Percentiles rank a stretch among this genome's conserved stretches.
Evolutionary conservation across 2,888 invertebrate species (phyloP).

Genomic region (Spatulosminthurus flaviceps): DNA sequence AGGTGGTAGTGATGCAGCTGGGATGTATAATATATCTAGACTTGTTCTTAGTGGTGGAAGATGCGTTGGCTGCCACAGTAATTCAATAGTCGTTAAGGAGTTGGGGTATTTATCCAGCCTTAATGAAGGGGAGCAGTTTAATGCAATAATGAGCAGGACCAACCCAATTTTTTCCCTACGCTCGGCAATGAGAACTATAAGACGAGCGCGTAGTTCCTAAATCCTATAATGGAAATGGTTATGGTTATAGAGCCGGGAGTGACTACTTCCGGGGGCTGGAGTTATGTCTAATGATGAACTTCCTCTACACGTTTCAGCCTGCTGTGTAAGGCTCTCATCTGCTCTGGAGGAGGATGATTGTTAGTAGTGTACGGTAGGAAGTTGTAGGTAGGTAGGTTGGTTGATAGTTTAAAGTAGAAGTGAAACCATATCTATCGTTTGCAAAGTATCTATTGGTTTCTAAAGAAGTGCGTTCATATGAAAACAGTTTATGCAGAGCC

Average conservation of each 20-base stretch:
- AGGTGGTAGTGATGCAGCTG: too few relatives aligned
- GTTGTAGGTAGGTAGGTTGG: too few relatives aligned
- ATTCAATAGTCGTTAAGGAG: not conserved
- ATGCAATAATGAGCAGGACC: not conserved
- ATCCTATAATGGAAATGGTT: conserved; percentile 15
- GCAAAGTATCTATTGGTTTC: too few relatives aligned
- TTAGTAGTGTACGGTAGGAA: too few relatives aligned
- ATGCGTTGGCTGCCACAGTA: not conserved
- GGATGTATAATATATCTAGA: not conserved
- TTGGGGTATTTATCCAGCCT: not conserved
- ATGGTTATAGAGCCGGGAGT: conserved; percentile 12
- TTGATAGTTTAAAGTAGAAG: too few relatives aligned
- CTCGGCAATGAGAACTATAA: not conserved
- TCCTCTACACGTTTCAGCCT: not conserved
- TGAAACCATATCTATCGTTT: too few relatives aligned
- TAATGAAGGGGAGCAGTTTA: conserved; percentile 13
- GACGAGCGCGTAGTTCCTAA: not conserved
- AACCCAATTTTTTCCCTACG: not conserved
- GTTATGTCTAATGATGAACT: conserved; percentile 18
- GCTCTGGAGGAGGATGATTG: too few relatives aligned
- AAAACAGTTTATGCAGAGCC: too few relatives aligned
- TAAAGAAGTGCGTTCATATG: too few relatives aligned
- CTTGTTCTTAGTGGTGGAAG: not conserved
- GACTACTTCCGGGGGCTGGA: conserved; percentile 18
- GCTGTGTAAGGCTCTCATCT: not conserved